Evolutionary conservation across 2,888 invertebrate genomes (phyloP), one percentile per base, ranked within the genome.

Genomic region (Galerucella nymphaeae): DNA sequence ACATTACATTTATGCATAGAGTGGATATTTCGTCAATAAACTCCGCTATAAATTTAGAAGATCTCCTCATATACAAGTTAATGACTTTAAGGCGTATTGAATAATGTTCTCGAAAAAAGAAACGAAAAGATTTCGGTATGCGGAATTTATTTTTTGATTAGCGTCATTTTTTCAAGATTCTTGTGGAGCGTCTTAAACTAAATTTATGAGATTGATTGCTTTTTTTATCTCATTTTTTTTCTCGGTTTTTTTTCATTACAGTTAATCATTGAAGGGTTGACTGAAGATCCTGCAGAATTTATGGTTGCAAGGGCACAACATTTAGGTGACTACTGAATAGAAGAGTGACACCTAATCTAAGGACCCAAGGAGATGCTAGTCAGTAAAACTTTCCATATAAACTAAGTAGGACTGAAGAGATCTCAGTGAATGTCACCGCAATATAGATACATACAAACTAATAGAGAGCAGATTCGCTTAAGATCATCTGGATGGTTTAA

Each of bases 1-100:
- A 59, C 67, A 68, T 61, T 62, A 68, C 68, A n/a, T n/a, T n/a
- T 68, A 68, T 68, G 68, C 61, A 68, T 61, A 62, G 62, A 68
- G 53, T 62, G 68, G 62, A 68, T 62, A 68, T 68, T 68, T 53
- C 62, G 62, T 68, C 68, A 68, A 68, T 68, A 68, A 68, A 68
- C 62, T 62, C 68, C 18, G 38, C 62, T 50, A 62, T 68, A 68
- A 68, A 68, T 68, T 68, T 62, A 48, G 50, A 30, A 62, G 62
- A 68, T 61, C 68, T 62, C 68, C 18, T 14, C 62, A 16, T 18
- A 68, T 61, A 6, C 16, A 11, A 66, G 30, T 67, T 67, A 67
- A 67, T 67, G 67, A 59, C 62, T 68, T 38, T 20, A 45, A 55
- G 53, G 62, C 62, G 61, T 68, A 68, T 68, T 68, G 68, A 68